A percentile compares a stretch with the other conserved stretches of the same genome.
phyloP scores from a whole-genome alignment of 2,888 invertebrate species.

The Salticus scenicus region DNA sequence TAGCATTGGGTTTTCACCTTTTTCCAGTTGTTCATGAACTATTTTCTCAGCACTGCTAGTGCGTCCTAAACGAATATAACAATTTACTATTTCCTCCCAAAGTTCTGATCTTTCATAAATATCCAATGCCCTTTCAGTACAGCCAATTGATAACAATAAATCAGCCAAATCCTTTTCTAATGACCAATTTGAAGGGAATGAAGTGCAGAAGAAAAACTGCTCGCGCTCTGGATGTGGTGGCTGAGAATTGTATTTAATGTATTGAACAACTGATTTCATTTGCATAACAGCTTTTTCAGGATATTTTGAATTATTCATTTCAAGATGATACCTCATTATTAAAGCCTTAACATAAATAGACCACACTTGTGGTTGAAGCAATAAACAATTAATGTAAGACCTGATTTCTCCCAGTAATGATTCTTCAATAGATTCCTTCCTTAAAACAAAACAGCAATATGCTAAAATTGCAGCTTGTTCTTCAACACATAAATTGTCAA shows the following conservation, averaged over 20 bases:
- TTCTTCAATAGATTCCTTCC: constrained; percentile 82
- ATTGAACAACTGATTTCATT: constrained; percentile 80
- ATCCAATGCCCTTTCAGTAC: constrained; percentile 89
- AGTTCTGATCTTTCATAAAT: constrained; percentile 84
- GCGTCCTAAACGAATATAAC: constrained; percentile 85
- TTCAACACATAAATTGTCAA: constrained; percentile 80
- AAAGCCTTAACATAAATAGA: constrained; percentile 85
- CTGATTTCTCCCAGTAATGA: constrained; percentile 86
- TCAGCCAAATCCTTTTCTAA: constrained; percentile 86
- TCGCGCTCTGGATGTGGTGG: constrained; percentile 79
- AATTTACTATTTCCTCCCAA: constrained; percentile 95
- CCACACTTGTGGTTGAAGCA: constrained; percentile 84
- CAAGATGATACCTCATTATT: constrained; percentile 84
- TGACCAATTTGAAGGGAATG: constrained; percentile 85
- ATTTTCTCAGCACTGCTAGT: constrained; percentile 86
- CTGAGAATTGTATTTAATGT: constrained; percentile 29
- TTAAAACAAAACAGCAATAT: constrained; percentile 81
- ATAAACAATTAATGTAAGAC: constrained; percentile 83
- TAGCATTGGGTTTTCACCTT: constrained; percentile 89
- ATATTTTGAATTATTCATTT: constrained; percentile 85
- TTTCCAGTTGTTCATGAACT: constrained; percentile 85
- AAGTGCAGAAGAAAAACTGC: constrained; percentile 82
- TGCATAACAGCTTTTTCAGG: constrained; percentile 92
- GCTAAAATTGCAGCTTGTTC: constrained; percentile 88
- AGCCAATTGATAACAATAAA: constrained; percentile 86